Evolutionary conservation across 2,113 vertebrate species (phyloP), one percentile per base, ranked within the genome.

Genomic region (Grammomys dolichurus): DNA sequence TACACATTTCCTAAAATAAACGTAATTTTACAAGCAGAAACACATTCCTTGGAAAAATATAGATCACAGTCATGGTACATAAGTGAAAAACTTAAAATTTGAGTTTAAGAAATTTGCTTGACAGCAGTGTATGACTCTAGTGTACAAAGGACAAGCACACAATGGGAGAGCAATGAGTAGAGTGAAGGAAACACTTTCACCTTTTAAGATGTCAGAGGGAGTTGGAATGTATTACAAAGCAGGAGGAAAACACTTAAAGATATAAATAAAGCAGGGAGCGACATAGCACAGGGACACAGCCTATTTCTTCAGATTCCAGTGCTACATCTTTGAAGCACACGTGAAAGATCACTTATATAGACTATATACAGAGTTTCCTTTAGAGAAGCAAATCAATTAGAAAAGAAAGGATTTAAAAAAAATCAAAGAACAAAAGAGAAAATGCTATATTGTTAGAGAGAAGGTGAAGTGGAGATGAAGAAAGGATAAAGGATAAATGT

Each of bases 201-300:
- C 51, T 89, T 95, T 77, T 88, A 84, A 90, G 69, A 81, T 54
- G 75, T 90, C 90, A 95, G 22, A 63, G 67, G 84, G 33, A 81
- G 14, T 9, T 78, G 70, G 40, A 22, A 63, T 75, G 26, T 56
- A 94, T 86, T 69, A 89, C 14, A 46, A 80, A 70, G 84, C 1
- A 80, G 14, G n/a, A 92, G 72, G 46, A 65, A 78, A 78, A 84
- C n/a, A 70, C 73, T 69, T 58, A 56, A 76, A 46, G 17, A 40
- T 90, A 72, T 85, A 56, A 91, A 73, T 56, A 65, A 81, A 75
- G 1, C 19, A 70, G n/a, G 17, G 69, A n/a, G 36, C 13, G 16
- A 3, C 28, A 9, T 0, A 54, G 70, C 24, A 1, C 10, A 76
- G 51, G n/a, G 40, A 72, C 51, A 60, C 33, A 87, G 76, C 76